These are phyloP conservation scores for Tiliqua scincoides DNA, from an alignment of 2,113 vertebrate genomes.

Conservation along the genomic window DNA sequence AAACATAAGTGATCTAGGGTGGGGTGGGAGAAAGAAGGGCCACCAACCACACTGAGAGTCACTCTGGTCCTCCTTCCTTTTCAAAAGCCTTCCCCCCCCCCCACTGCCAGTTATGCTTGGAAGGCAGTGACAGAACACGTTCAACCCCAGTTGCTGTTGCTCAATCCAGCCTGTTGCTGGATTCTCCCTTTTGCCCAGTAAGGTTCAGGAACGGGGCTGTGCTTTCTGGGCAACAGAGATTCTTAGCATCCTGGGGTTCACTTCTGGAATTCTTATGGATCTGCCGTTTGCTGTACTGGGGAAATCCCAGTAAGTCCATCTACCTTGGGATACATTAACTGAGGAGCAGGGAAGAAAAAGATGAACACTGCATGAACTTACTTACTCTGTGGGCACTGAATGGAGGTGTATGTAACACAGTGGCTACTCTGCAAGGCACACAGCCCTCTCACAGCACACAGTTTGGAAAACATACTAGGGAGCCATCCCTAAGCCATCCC, in stretches of 20 bases:
- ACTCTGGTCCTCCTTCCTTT: too few species aligned
- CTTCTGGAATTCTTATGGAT: not conserved
- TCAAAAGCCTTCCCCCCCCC: too few species aligned
- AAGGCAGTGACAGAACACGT: too few species aligned
- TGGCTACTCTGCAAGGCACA: not conserved
- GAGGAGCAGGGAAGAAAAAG: not conserved
- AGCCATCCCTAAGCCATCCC: not conserved
- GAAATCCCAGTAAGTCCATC: not conserved
- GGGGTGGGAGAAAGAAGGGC: too few species aligned
- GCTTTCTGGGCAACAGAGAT: not conserved
- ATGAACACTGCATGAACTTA: not conserved
- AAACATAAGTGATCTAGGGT: too few species aligned
- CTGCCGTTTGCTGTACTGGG: not conserved
- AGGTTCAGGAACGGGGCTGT: not conserved
- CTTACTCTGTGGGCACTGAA: not conserved
- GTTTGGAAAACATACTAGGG: not conserved
- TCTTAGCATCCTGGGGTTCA: too few species aligned
- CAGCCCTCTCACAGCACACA: not conserved
- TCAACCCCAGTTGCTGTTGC: not conserved
- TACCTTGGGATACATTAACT: not conserved
- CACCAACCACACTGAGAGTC: too few species aligned
- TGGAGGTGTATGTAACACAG: too few species aligned
- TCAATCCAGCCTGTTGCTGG: too few species aligned
- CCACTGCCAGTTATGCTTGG: too few species aligned
- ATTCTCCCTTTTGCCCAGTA: not conserved